phyloP scores from a whole-genome alignment of 30 jellyfish, hydroid and myxozoan species.

The Calvadosia cruxmelitensis region DNA sequence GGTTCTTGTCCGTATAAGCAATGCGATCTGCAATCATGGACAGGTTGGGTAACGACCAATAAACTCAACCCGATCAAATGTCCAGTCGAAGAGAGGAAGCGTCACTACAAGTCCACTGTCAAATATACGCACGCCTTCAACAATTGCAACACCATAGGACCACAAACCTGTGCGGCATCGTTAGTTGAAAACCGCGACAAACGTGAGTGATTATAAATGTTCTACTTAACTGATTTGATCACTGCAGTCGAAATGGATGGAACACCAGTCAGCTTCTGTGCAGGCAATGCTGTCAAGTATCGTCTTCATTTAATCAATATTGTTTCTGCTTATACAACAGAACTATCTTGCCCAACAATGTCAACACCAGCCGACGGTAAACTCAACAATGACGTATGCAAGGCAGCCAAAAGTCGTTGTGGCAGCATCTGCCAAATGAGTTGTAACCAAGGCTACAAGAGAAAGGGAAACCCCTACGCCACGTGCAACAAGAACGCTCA shows the following conservation, averaged over 20 bases:
- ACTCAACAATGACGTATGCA: conserved; percentile 44
- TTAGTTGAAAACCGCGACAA: conserved; percentile 31
- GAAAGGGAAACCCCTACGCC: conserved; percentile 45
- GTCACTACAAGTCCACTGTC: conserved; percentile 14
- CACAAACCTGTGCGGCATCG: conserved; percentile 38
- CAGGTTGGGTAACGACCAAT: conserved; percentile 37
- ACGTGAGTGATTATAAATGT: conserved; percentile 8
- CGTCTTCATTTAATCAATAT: too few relatives aligned
- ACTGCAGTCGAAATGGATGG: too few relatives aligned
- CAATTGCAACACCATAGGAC: conserved; percentile 60
- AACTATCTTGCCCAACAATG: conserved; percentile 44
- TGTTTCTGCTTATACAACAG: conserved; percentile 1
- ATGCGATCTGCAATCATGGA: conserved; percentile 59
- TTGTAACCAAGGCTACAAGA: conserved; percentile 36
- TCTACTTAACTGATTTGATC: not conserved
- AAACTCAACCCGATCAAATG: conserved; percentile 40
- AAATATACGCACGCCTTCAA: conserved; percentile 41
- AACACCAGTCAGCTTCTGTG: too few relatives aligned
- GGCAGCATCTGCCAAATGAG: conserved; percentile 36
- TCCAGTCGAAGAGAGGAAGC: conserved; percentile 60
- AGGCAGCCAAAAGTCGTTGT: conserved; percentile 64
- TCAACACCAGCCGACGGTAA: conserved; percentile 46
- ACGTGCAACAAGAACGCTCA: conserved; percentile 50
- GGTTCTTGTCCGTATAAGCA: conserved; percentile 64
- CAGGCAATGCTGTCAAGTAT: too few relatives aligned